Conservation (phyloP, 2,797 vertebrate species). For the Dermochelys coriacea region DNA sequence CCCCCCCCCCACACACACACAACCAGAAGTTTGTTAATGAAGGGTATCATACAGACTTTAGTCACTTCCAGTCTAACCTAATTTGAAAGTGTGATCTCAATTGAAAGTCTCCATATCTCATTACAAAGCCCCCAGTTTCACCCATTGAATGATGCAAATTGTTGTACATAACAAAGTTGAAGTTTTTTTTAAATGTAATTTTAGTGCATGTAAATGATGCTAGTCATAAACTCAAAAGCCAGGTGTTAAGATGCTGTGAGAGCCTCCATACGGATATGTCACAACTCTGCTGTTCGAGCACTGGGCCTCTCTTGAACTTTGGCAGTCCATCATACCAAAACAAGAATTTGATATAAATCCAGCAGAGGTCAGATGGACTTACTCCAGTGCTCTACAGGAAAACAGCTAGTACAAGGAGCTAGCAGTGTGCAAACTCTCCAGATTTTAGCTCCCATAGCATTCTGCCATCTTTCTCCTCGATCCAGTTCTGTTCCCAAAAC, state of each 20-base stretch:
- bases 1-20: rapidly evolving
- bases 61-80: not conserved
- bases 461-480: not conserved
- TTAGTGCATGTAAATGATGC: not conserved
- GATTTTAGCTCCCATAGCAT: not conserved
- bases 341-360: not conserved
- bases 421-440: not conserved
- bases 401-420: not conserved
- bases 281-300: not conserved
- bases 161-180: not conserved
- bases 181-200: not conserved
- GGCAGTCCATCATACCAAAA: not conserved
- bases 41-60: not conserved
- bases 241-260: not conserved
- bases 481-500: not conserved
- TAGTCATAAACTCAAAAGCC: not conserved
- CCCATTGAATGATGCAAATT: not conserved
- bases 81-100: not conserved
- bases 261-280: not conserved
- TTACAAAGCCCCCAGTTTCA: not conserved
- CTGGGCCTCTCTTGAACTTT: not conserved
- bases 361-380: not conserved
- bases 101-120: too few relatives aligned
- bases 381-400: not conserved
- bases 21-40: not conserved